Evolutionary conservation across 2,888 invertebrate genomes (phyloP), one percentile per base, ranked within the genome.

Genomic region (Trachelus tabidus): DNA sequence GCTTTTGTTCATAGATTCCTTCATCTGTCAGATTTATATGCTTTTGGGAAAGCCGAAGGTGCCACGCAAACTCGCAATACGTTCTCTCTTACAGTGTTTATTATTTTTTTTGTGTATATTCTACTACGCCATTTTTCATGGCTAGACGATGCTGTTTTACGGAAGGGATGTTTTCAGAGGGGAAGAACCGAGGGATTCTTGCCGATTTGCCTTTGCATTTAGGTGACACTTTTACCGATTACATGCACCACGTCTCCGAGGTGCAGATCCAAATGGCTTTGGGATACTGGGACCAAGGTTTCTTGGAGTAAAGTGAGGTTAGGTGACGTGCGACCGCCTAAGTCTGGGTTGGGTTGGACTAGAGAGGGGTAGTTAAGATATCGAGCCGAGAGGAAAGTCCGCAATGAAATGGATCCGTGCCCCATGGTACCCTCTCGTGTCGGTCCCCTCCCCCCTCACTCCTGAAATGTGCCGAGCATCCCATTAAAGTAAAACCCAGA

Each of bases 1-100:
- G 87, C 86, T 89, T 89, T 88, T 89, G 89, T 89, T 88, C 89
- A 89, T 89, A 88, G 89, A 89, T 89, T 89, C 85, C 86, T 86
- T 83, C 83, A 83, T 77, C 85, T 85, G 87, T 86, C 87, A 84
- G 88, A 89, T 88, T 88, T 89, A 89, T 87, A 81, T 74, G 71
- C 12, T 71, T 71, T 71, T 23, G 71, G 71, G 71, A 71, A 71
- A 71, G 71, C 56, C 56, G 12, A 71, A 71, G 12, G 71, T 71
- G 33, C 71, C 56, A 56, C 56, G 56, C 4, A 37, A 9, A 9
- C 56, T 56, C 1, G 56, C 56, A 56, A 56, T 56, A 56, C 56
- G 56, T 23, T 56, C 2, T 56, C 0, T 23, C 23, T 56, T 56
- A 56, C 56, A 9, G 56, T 56, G 23, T 56, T 23, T 9, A 56